Base-by-base conservation (phyloP, 2,113 vertebrate species). In the Neopipo cinnamomea region DNA sequence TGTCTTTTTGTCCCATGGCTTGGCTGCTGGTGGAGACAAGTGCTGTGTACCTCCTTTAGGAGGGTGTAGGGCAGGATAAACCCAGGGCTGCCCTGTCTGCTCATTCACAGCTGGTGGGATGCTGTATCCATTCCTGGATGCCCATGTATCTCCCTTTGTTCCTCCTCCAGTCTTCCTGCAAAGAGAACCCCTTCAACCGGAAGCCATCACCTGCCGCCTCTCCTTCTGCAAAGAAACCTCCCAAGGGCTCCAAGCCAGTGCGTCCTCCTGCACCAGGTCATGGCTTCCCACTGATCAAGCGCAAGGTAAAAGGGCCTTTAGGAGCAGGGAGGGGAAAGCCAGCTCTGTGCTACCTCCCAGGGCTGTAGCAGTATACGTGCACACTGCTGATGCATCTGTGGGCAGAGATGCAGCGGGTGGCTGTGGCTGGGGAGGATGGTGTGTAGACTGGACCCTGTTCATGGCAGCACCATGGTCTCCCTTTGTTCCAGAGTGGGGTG, bases 221-320 rank as follows among this genome's bases (percentile, higher is more conserved):
- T 35, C 97, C 98, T 30, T 95, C 97, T 0, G 53, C 93, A 42
- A 97, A 96, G 92, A 99, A 98, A 96, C 97, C 98, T 58, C 96
- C 98, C 31, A 99, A 97, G 83, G 99, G 99, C 41, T 95, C 99
- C 49, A 98, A 98, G 65, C 98, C 98, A 7, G 91, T 75, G 9
- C 98, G 98, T 46, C 97, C 98, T 9, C 97, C 98, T 13, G 98
- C 99, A 18, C 98, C 99, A 0, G 98, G 98, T 83, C 98, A 99
- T 0, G 99, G 99, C 55, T 99, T 99, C 89, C 99, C 99, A 0
- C 98, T 99, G 84, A 99, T 99, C 96, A 99, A 99, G 94, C 99
- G 99, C 95, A 99, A 99, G 99, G 99, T 99, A 91, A 85, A 24
- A 24, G 52, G 30, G 30, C 50, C 8, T 8, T 76, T 0, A 3